Conservation (phyloP, 2,113 vertebrate species). For the Saccopteryx bilineata region DNA sequence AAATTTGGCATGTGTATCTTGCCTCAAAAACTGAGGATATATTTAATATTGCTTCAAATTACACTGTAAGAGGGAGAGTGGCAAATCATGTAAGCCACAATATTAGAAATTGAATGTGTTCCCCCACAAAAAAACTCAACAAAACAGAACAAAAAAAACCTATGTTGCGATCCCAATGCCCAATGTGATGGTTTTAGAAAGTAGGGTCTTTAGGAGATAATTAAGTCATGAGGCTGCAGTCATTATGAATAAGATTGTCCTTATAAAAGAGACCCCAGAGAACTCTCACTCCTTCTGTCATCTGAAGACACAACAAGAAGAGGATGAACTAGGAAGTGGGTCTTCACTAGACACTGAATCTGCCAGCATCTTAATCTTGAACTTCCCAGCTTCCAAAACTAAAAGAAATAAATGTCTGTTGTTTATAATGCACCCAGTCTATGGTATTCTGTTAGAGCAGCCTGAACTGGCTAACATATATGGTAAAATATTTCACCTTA, state of each 20-base stretch:
- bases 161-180: neutral
- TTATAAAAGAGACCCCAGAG: neutral
- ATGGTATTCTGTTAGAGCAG: neutral
- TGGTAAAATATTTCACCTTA: neutral
- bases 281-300: neutral
- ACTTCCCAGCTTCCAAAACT: neutral
- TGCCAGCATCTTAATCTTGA: neutral
- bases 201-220: neutral
- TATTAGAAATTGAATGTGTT: neutral
- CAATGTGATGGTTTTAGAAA: neutral
- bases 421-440: neutral
- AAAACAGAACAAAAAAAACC: neutral
- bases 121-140: neutral
- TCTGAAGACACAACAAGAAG: neutral
- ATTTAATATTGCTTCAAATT: neutral
- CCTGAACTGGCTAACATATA: neutral
- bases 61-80: neutral
- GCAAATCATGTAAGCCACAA: neutral
- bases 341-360: neutral
- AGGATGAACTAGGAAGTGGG: neutral
- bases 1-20: neutral
- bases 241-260: neutral
- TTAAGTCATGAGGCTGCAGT: neutral
- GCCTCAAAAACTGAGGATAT: neutral
- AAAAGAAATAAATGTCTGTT: neutral